Percentiles rank a stretch among this genome's conserved stretches.
phyloP scores from a whole-genome alignment of 2,888 invertebrate species.

The Boloria selene region DNA sequence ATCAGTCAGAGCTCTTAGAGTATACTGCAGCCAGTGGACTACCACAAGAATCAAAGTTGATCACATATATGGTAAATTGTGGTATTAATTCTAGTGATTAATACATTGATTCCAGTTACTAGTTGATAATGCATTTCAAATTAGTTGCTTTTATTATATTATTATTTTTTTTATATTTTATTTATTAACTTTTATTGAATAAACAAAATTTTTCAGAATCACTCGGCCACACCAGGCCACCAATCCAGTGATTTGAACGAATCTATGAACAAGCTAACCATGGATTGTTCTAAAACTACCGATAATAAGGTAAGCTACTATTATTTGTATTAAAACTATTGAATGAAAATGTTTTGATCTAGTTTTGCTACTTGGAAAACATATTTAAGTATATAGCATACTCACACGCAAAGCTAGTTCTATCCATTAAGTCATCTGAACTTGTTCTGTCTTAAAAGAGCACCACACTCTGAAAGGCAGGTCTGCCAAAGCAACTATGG shows the following conservation, averaged over 20 bases:
- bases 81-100: too few relatives aligned
- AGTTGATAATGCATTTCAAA: neutral
- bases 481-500: too few relatives aligned
- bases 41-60: constrained; percentile 92
- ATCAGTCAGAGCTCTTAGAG: constrained; percentile 86
- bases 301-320: constrained; percentile 57
- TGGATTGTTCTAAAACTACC: constrained; percentile 65
- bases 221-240: constrained; percentile 43
- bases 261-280: constrained; percentile 59
- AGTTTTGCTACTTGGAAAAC: too few relatives aligned
- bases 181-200: neutral
- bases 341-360: too few relatives aligned
- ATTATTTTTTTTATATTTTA: too few relatives aligned
- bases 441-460: too few relatives aligned
- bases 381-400: too few relatives aligned
- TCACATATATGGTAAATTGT: constrained; percentile 88
- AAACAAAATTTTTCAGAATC: constrained; percentile 59
- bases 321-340: neutral
- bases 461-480: too few relatives aligned
- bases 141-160: constrained; percentile 3
- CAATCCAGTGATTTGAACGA: constrained; percentile 45
- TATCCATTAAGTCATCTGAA: too few relatives aligned
- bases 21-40: constrained; percentile 87
- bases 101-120: too few relatives aligned
- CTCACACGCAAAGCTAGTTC: too few relatives aligned